These are phyloP conservation scores for Drosophila pandora DNA, from an alignment of 1,140 invertebrate genomes.

Conservation along the genomic window DNA sequence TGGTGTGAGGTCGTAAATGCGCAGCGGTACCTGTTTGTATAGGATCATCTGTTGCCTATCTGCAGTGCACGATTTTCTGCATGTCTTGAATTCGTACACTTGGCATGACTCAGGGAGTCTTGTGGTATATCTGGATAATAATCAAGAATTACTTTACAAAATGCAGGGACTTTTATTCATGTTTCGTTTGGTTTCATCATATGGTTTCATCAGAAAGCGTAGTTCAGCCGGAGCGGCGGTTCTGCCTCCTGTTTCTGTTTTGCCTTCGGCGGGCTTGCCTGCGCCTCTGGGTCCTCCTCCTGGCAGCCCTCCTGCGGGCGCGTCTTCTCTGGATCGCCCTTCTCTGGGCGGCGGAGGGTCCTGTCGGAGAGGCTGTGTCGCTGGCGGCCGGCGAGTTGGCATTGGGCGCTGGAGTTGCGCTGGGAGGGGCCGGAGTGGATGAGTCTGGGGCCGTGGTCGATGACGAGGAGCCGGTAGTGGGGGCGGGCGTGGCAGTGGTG, in stretches of 20 bases:
- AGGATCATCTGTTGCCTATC: too few species aligned
- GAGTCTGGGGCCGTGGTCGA: not conserved
- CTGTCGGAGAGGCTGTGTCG: not conserved
- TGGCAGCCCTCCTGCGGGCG: conserved; percentile 3
- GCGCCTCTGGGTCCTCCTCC: not conserved
- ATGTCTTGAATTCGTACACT: too few species aligned
- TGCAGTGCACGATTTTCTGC: too few species aligned
- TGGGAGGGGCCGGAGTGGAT: not conserved
- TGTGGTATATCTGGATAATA: too few species aligned
- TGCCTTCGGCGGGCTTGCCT: not conserved
- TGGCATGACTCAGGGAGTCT: too few species aligned
- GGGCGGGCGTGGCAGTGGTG: not conserved
- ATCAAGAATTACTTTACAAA: not conserved
- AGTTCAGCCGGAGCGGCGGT: not conserved
- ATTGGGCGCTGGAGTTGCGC: not conserved
- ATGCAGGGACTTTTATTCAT: not conserved
- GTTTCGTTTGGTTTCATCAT: not conserved
- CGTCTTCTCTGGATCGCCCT: not conserved
- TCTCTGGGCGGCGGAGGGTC: not conserved
- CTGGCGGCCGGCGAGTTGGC: not conserved
- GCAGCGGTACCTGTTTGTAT: too few species aligned
- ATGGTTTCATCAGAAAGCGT: not conserved
- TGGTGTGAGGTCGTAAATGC: too few species aligned
- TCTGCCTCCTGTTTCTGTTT: not conserved
- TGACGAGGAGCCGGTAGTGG: not conserved